These are phyloP conservation scores for Drosophila recens DNA, from an alignment of 2,888 invertebrate species.

Conservation along the genomic window DNA sequence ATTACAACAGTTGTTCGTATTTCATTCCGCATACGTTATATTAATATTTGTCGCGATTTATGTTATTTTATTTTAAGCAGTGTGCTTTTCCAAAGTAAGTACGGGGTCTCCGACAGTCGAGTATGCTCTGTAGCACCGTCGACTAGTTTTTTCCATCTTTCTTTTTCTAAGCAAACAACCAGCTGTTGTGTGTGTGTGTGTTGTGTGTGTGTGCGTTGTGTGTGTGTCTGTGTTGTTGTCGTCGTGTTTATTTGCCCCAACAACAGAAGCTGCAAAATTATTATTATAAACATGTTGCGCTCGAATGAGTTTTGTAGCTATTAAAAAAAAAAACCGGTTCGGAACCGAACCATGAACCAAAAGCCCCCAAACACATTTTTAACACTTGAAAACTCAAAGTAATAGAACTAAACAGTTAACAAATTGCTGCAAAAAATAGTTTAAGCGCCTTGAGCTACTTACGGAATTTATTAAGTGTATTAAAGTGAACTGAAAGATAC, in stretches of 20 bases:
- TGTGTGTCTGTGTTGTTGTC: not conserved
- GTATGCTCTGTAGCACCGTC: too few species aligned
- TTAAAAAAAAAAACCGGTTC: slow-evolving; percentile 50
- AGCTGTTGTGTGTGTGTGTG: slow-evolving; percentile 8
- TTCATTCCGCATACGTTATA: too few species aligned
- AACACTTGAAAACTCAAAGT: slow-evolving; percentile 17
- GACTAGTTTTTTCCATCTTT: slow-evolving; percentile 8
- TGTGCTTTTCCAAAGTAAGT: too few species aligned
- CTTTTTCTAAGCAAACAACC: slow-evolving; percentile 35
- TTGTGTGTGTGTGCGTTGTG: not conserved
- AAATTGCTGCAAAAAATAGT: not conserved
- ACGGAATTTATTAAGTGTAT: not conserved
- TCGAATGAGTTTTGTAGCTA: slow-evolving; percentile 50
- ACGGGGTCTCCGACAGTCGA: too few species aligned
- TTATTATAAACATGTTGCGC: slow-evolving; percentile 65
- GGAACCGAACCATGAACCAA: slow-evolving; percentile 59
- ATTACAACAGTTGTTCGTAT: too few species aligned
- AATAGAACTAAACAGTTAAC: slow-evolving; percentile 3
- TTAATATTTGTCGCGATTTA: too few species aligned
- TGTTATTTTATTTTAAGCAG: too few species aligned
- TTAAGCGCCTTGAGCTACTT: not conserved
- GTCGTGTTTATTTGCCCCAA: slow-evolving; percentile 19
- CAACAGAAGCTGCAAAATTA: slow-evolving; percentile 57
- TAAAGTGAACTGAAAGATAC: not conserved
- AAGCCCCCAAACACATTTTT: slow-evolving; percentile 26